Conservation (phyloP, 2,888 invertebrate species). For the Hyposoter dolosus region DNA sequence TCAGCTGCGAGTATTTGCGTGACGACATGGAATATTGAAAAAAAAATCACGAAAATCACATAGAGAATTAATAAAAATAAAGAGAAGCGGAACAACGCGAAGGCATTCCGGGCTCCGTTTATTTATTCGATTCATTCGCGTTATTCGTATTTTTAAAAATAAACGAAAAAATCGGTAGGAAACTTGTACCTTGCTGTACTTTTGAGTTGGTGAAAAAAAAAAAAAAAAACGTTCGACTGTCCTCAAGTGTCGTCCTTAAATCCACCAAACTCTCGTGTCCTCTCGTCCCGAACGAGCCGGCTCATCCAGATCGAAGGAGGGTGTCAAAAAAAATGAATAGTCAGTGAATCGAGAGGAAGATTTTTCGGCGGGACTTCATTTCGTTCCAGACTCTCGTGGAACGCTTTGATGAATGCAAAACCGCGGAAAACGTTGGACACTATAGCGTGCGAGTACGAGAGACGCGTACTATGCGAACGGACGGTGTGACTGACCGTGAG, state of each 20-base stretch:
- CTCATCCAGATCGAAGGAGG: slow-evolving; percentile 25
- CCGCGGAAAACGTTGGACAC: slow-evolving; percentile 27
- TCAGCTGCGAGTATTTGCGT: neutral
- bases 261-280: slow-evolving; percentile 4
- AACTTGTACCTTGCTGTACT: slow-evolving; percentile 6
- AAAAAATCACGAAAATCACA: neutral
- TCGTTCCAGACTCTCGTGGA: slow-evolving; percentile 35
- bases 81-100: too few species aligned
- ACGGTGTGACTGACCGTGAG: slow-evolving; percentile 56
- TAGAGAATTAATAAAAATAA: neutral
- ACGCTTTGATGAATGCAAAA: slow-evolving; percentile 23
- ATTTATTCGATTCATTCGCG: neutral
- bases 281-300: neutral
- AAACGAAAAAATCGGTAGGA: neutral
- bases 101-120: neutral
- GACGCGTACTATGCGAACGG: slow-evolving; percentile 60
- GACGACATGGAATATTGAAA: neutral
- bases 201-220: neutral
- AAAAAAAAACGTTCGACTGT: neutral
- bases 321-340: slow-evolving; percentile 2
- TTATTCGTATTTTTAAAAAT: neutral
- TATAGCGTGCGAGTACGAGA: slow-evolving; percentile 34
- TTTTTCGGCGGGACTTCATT: slow-evolving; percentile 68
- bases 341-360: neutral
- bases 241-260: slow-evolving; percentile 20